phyloP scores from a whole-genome alignment of 2,888 invertebrate genomes.

The Spodoptera littoralis region DNA sequence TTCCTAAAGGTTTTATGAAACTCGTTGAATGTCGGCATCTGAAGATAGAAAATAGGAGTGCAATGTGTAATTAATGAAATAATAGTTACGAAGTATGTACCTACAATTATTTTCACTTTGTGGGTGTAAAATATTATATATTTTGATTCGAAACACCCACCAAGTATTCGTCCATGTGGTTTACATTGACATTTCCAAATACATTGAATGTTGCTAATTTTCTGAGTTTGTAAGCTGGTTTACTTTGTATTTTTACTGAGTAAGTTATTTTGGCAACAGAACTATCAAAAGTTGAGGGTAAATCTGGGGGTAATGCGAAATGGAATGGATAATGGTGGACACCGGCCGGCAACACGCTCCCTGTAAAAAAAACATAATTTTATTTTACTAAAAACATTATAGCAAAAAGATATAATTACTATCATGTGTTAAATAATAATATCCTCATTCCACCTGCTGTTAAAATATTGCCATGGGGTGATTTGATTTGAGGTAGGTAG shows the following conservation, averaged over 20 bases:
- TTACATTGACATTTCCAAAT: constrained; percentile 73
- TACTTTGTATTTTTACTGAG: constrained; percentile 73
- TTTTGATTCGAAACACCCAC: constrained; percentile 55
- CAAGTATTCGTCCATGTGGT: constrained; percentile 70
- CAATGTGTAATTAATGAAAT: not conserved
- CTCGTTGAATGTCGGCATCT: constrained; percentile 72
- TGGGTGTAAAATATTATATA: not conserved
- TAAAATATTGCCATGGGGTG: too few relatives aligned
- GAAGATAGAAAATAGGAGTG: constrained; percentile 10
- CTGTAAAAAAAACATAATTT: constrained; percentile 57
- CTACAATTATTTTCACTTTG: too few relatives aligned
- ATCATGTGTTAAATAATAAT: too few relatives aligned
- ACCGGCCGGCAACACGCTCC: constrained; percentile 69
- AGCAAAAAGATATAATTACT: too few relatives aligned
- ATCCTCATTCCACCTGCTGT: too few relatives aligned
- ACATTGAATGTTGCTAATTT: constrained; percentile 69
- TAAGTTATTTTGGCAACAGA: constrained; percentile 76
- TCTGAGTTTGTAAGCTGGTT: constrained; percentile 65
- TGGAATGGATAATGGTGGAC: constrained; percentile 76
- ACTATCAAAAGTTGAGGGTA: constrained; percentile 79
- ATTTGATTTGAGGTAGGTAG: too few relatives aligned
- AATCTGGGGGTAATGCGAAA: constrained; percentile 74
- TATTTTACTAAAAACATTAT: too few relatives aligned
- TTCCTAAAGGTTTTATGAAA: constrained; percentile 70
- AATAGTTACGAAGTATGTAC: too few relatives aligned